Conservation (phyloP, 2,888 invertebrate species). For the Epistrophella euchroma region DNA sequence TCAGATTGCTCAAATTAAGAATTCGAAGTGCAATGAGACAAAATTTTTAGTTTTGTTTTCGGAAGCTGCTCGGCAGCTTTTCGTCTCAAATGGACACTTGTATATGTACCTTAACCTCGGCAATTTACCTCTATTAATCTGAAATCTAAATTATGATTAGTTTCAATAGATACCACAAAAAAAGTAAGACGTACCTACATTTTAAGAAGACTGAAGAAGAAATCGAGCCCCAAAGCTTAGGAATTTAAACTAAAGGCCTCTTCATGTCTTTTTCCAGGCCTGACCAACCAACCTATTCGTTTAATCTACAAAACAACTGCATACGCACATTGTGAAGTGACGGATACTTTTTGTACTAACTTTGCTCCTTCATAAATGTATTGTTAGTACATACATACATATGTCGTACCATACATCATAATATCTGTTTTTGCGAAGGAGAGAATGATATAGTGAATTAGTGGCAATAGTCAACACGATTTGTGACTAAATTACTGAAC, state of each 20-base stretch:
- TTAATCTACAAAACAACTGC: not conserved
- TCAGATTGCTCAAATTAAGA: too few species aligned
- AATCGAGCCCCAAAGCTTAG: too few species aligned
- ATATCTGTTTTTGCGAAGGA: not conserved
- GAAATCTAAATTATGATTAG: too few species aligned
- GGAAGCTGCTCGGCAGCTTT: too few species aligned
- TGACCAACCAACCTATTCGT: not conserved
- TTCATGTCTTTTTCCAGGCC: not conserved
- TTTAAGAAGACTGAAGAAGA: too few species aligned
- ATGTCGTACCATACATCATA: not conserved
- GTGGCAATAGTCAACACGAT: constrained; percentile 12
- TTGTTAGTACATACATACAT: not conserved
- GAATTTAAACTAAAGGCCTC: not conserved
- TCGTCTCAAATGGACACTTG: too few species aligned
- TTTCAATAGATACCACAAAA: too few species aligned
- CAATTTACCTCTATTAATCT: too few species aligned
- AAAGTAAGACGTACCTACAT: too few species aligned
- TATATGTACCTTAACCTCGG: too few species aligned
- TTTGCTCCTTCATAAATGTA: not conserved
- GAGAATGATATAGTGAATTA: not conserved
- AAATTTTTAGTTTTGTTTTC: too few species aligned
- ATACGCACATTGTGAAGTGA: not conserved
- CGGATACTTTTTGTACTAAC: not conserved
- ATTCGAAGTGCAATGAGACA: too few species aligned
- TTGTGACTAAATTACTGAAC: constrained; percentile 17